Base-by-base conservation (phyloP, 2,888 invertebrate genomes). In the Sicus ferrugineus region DNA sequence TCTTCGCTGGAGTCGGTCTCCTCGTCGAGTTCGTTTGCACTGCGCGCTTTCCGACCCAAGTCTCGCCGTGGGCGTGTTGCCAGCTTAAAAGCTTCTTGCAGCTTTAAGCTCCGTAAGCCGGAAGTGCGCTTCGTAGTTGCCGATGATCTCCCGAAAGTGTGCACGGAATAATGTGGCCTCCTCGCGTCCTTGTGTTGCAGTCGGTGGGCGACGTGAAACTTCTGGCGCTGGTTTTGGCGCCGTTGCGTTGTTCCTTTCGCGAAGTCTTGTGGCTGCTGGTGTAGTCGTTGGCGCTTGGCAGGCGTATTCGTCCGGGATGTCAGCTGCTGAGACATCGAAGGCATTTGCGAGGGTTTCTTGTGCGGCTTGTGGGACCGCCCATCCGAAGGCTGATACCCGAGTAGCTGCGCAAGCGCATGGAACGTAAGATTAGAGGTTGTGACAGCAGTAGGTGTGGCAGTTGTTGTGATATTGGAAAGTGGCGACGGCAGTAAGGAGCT, bases 101-200 rank as follows among this genome's bases (percentile, higher is more conserved):
- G 42, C 9, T 50, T 54, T 38, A 54, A 34, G 23, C 48, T 61
- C n/a, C 4, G n/a, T 3, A 7, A 30, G 3, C 11, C 19, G 16
- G n/a, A 38, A 9, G 11, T 38, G 11, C 38, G 38, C 59, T 42
- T 69, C 34, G 4, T 34, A 54, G 3, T 70, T 38, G 11, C 38
- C 38, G 11, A 11, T 11, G 7, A 11, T 38, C 38, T 11, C 38
- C 38, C 14, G n/a, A n/a, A n/a, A n/a, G n/a, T n/a, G n/a, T n/a
- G n/a, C n/a, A n/a, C n/a, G n/a, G n/a, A n/a, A 48, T 48, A 21
- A 16, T 54, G 38, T 73, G 70, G 73, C 56, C 69, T 70, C 66
- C 69, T 73, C 26, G 71, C 74, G 70, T 77, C 77, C 70, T 75
- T 76, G 68, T 77, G 76, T 62, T 73, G 74, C 59, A 68, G 73